Evolutionary conservation across 1,140 invertebrate genomes (phyloP).

Genomic region (Heliothis subflexa): DNA sequence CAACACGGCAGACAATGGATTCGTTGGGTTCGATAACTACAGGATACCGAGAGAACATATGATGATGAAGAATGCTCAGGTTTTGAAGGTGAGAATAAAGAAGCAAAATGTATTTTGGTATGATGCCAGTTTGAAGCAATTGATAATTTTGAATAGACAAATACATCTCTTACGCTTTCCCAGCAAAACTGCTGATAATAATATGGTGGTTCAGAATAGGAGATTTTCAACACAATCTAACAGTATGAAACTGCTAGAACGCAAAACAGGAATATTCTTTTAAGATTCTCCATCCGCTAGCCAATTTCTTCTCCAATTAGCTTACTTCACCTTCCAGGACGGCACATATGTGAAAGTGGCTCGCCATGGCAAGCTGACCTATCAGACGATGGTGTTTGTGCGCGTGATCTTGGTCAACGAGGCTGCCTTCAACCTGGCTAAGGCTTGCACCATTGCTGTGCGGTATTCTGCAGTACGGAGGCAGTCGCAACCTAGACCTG

Average conservation of each 20-base stretch:
- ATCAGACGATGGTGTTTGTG: constrained; percentile 98
- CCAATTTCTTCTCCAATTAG: not conserved
- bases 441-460: constrained; percentile 93
- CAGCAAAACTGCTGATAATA: too few relatives aligned
- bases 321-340: constrained; percentile 87
- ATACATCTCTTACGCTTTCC: too few relatives aligned
- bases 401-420: constrained; percentile 92
- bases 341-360: constrained; percentile 95
- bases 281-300: too few relatives aligned
- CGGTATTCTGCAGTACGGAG: constrained; percentile 95
- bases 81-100: constrained; percentile 86
- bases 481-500: constrained; percentile 93
- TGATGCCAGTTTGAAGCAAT: too few relatives aligned
- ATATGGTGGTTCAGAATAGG: too few relatives aligned
- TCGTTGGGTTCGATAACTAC: constrained; percentile 93
- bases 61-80: constrained; percentile 98
- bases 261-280: too few relatives aligned
- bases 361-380: constrained; percentile 93
- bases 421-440: constrained; percentile 90
- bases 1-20: constrained; percentile 96
- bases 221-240: too few relatives aligned
- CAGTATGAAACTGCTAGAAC: too few relatives aligned
- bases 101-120: too few relatives aligned
- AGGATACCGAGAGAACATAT: constrained; percentile 95
- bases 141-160: too few relatives aligned